Evolutionary conservation across 2,888 invertebrate species (phyloP).

Genomic region (Drosophila rellima): DNA sequence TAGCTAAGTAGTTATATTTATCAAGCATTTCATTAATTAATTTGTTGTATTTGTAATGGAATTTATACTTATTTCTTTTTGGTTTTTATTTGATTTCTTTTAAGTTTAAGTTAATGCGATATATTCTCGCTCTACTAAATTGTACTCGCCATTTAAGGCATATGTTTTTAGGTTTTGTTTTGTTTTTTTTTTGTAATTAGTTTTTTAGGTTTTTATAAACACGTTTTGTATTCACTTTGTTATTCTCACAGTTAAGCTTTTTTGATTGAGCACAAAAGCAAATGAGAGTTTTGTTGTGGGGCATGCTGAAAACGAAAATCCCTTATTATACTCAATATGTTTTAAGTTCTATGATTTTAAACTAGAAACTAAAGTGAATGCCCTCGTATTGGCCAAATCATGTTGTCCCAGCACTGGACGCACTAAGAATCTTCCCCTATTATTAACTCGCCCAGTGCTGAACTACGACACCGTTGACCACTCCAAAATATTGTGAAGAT

Average conservation of each 20-base stretch:
- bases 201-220: constrained; percentile 40
- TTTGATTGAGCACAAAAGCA: constrained; percentile 86
- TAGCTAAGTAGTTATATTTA: constrained; percentile 36
- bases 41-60: constrained; percentile 12
- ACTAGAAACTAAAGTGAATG: constrained; percentile 16
- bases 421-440: constrained; percentile 84
- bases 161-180: constrained; percentile 59
- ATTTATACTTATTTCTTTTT: constrained; percentile 20
- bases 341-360: constrained; percentile 44
- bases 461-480: constrained; percentile 21
- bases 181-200: constrained; percentile 37
- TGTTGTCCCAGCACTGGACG: constrained; percentile 59
- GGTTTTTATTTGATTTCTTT: constrained; percentile 20
- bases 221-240: constrained; percentile 64
- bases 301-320: constrained; percentile 45
- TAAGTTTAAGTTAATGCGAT: constrained; percentile 55
- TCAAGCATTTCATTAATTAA: constrained; percentile 48
- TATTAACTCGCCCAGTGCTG: constrained; percentile 73
- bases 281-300: constrained; percentile 67
- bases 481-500: constrained; percentile 1
- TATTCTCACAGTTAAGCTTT: constrained; percentile 86
- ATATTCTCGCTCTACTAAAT: constrained; percentile 56
- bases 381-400: constrained; percentile 17
- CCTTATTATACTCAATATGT: constrained; percentile 48
- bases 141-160: constrained; percentile 46